Conservation (phyloP, 2,797 vertebrate genomes). For the Rhadinocentrus ornatus region DNA sequence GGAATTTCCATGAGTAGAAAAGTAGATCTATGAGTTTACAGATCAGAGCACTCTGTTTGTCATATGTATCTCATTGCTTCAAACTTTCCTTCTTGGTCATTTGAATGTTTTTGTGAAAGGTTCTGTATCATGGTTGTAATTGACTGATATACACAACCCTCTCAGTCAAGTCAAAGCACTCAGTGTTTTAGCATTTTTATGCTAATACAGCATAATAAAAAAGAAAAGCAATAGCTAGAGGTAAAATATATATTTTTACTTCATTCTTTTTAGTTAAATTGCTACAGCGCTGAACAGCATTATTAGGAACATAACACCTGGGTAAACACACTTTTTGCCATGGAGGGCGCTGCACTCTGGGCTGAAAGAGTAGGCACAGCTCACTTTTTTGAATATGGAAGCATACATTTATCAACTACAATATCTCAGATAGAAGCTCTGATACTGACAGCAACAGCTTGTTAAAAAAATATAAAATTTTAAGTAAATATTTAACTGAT, state of each 20-base stretch:
- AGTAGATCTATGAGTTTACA: slow-evolving; percentile 46
- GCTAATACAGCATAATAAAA: neutral
- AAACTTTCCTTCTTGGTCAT: slow-evolving; percentile 33
- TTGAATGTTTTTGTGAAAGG: slow-evolving; percentile 19
- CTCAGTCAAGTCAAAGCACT: slow-evolving; percentile 9
- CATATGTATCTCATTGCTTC: slow-evolving; percentile 58
- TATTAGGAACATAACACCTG: neutral
- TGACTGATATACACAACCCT: slow-evolving; percentile 4
- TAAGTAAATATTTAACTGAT: too few species aligned
- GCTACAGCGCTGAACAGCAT: neutral
- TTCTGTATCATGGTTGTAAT: slow-evolving; percentile 20
- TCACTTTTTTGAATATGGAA: neutral
- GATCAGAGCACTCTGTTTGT: slow-evolving; percentile 40
- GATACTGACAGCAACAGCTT: neutral
- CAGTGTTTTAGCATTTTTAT: neutral
- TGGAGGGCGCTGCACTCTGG: neutral
- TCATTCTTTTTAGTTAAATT: neutral
- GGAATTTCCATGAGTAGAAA: slow-evolving; percentile 63
- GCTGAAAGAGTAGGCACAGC: neutral
- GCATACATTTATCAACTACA: neutral
- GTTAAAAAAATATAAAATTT: too few species aligned
- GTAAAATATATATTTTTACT: neutral
- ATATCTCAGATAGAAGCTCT: neutral
- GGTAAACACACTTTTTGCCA: neutral
- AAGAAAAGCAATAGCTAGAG: neutral